phyloP scores from a whole-genome alignment of 2,113 vertebrate genomes.

The Apodemus sylvaticus region DNA sequence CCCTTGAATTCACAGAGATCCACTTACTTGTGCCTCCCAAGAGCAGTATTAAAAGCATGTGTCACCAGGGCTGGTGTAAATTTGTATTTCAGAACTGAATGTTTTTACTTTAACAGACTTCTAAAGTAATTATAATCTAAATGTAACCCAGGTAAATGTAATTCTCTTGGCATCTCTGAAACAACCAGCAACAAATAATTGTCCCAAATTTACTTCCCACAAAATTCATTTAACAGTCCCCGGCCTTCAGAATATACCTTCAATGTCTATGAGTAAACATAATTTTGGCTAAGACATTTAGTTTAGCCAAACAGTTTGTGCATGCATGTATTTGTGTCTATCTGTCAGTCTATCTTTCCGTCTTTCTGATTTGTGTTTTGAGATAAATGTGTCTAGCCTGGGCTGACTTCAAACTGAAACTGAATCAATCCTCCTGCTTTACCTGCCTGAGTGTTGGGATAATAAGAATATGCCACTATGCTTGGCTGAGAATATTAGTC shows the following conservation, averaged over 20 bases:
- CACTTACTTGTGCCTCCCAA: neutral
- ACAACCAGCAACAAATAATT: neutral
- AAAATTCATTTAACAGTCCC: neutral
- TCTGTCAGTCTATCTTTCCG: neutral
- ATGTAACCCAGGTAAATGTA: neutral
- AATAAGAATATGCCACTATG: neutral
- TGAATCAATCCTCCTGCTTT: neutral
- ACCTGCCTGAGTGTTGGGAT: no score
- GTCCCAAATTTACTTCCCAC: neutral
- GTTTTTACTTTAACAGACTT: neutral
- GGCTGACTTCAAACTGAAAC: neutral
- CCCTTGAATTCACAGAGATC: neutral
- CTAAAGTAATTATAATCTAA: neutral
- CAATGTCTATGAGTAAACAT: neutral
- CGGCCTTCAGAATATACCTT: neutral
- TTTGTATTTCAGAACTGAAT: neutral
- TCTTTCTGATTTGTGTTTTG: neutral
- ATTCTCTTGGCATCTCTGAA: neutral
- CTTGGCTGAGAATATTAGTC: neutral
- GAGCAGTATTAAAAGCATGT: neutral
- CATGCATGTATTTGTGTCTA: neutral
- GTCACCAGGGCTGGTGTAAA: neutral
- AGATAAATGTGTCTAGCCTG: neutral
- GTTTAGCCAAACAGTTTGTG: neutral
- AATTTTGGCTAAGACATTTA: neutral